Conservation (phyloP, 1,140 invertebrate species). For the Ceratina japonica region DNA sequence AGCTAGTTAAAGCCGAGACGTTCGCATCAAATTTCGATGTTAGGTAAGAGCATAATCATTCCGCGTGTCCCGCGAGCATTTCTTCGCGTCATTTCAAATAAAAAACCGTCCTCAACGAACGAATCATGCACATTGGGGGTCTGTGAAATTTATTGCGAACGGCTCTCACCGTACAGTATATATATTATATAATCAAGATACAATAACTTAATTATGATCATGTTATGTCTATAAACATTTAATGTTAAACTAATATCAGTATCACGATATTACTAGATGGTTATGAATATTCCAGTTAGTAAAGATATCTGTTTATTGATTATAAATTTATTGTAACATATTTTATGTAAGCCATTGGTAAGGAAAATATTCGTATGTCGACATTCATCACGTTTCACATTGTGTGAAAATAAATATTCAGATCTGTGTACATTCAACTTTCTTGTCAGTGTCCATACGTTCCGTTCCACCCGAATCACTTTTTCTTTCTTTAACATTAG, state of each 20-base stretch:
- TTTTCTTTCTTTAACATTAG: neutral
- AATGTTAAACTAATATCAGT: conserved; percentile 71
- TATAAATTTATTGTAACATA: conserved; percentile 78
- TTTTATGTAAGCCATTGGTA: conserved; percentile 79
- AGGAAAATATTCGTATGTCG: conserved; percentile 72
- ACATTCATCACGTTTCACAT: conserved; percentile 28
- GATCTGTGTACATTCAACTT: conserved; percentile 24
- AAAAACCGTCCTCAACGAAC: conserved; percentile 58
- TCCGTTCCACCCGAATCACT: neutral
- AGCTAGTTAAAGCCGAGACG: conserved; percentile 67
- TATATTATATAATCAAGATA: conserved; percentile 70
- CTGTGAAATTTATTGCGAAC: conserved; percentile 66
- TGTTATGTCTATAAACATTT: conserved; percentile 70
- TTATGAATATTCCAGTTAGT: conserved; percentile 74
- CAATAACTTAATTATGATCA: conserved; percentile 68
- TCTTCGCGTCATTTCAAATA: conserved; percentile 28
- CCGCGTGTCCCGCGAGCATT: conserved; percentile 19
- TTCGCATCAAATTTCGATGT: conserved; percentile 69
- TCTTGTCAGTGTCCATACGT: neutral
- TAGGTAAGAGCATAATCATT: conserved; percentile 44
- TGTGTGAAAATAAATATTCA: conserved; percentile 37
- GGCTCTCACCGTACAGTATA: conserved; percentile 68
- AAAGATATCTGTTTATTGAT: conserved; percentile 75
- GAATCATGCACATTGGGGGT: conserved; percentile 26
- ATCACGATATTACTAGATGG: conserved; percentile 74